Base-by-base conservation (phyloP, 1,140 invertebrate species). In the Pseudomyrmex dendroicus region DNA sequence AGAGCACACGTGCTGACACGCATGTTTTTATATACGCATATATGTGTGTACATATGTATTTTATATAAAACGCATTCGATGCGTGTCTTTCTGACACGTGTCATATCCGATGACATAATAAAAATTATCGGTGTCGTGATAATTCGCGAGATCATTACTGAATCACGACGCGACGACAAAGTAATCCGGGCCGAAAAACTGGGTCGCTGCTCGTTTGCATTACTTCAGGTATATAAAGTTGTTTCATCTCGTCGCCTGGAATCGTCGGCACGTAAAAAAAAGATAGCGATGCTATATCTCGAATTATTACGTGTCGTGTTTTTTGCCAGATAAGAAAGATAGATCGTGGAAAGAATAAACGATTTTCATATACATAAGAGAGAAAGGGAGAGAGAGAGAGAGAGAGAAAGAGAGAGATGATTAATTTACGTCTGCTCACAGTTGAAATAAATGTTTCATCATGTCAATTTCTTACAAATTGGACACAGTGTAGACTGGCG, bases 391-490 rank as follows among this genome's bases (percentile, higher is more conserved):
- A 7, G 5, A 35, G 35, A 7, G 35, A 35, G 0, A 35, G 35
- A 35, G 35, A 35, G 35, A 35, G 35, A 61, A 15, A 44, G 57
- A 57, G 35, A 72, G 22, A 56, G 12, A 25, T 25, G 35, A 12
- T 74, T 48, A 50, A 25, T 4, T 46, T 35, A 44, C n/a, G 22
- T 73, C 2, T 13, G 13, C 12, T 59, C 35, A 61, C 17, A 17
- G 48, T 46, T 20, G 2, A 48, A 46, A 0, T 22, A 74, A 73
- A 74, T 73, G 61, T 50, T 62, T 74, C 57, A 56, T 56, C 35
- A 56, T 66, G 17, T 44, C n/a, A 46, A 56, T 80, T 52, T 59
- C 92, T 90, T 92, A 93, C 92, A 15, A 91, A 86, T 84, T 93
- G 92, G 44, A 70, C 44, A 5, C 87, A 10, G 76, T 91, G 87